Evolutionary conservation across 2,888 invertebrate genomes (phyloP).

Genomic region (Drosophila formosana): DNA sequence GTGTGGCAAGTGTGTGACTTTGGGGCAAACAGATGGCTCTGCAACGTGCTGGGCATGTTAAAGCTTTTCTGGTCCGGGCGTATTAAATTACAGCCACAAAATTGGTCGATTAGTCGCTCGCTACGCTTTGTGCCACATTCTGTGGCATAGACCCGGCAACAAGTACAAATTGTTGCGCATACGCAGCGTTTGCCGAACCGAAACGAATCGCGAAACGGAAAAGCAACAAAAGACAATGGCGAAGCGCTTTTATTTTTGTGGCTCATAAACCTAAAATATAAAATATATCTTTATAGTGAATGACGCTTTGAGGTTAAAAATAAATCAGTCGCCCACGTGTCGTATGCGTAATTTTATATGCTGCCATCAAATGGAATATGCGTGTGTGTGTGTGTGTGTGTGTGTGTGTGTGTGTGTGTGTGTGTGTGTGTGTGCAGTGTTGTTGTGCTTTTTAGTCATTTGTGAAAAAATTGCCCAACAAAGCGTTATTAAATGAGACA

Average conservation of each 20-base stretch:
- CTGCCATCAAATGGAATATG: constrained; percentile 12
- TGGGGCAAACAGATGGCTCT: constrained; percentile 45
- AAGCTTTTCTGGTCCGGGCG: constrained; percentile 50
- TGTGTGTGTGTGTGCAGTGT: constrained; percentile 18
- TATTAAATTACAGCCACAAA: constrained; percentile 76
- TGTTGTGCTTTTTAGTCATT: constrained; percentile 69
- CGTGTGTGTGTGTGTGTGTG: constrained; percentile 17
- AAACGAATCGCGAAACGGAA: constrained; percentile 3
- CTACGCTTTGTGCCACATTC: constrained; percentile 19
- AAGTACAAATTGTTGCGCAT: constrained; percentile 79
- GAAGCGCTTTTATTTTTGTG: constrained; percentile 49
- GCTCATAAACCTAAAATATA: constrained; percentile 58
- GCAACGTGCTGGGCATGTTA: constrained; percentile 70
- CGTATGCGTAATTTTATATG: constrained; percentile 66
- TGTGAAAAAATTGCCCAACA: constrained; percentile 75
- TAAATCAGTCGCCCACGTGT: constrained; percentile 65
- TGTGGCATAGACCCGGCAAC: constrained; percentile 58
- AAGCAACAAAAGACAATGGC: constrained; percentile 34
- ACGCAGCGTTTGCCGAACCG: constrained; percentile 60
- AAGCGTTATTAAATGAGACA: constrained; percentile 82
- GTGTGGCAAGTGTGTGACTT: constrained; percentile 6
- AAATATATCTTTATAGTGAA: constrained; percentile 65
- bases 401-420: constrained; percentile 25
- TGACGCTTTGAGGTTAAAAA: constrained; percentile 79
- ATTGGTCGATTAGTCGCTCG: constrained; percentile 65